These are phyloP conservation scores for Bombus sibiricus DNA, from an alignment of 1,140 invertebrate genomes.

Conservation along the genomic window DNA sequence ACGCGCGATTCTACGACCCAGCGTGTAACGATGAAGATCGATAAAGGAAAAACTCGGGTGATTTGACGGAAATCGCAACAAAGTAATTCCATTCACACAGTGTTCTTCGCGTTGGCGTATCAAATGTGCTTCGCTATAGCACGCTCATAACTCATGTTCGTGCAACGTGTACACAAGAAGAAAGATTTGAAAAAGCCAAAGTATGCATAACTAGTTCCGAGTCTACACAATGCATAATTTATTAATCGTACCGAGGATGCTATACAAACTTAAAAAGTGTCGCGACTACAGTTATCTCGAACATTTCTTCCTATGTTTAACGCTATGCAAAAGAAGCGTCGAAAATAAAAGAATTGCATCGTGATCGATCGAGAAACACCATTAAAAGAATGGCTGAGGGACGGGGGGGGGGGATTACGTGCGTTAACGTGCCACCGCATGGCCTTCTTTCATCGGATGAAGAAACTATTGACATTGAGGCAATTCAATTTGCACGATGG, in stretches of 20 bases:
- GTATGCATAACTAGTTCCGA: not conserved
- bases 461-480: constrained; percentile 52
- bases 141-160: not conserved
- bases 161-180: not conserved
- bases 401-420: not conserved
- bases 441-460: constrained; percentile 33
- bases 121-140: not conserved
- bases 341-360: not conserved
- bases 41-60: constrained; percentile 27
- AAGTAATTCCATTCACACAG: constrained; percentile 20
- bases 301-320: too few species aligned
- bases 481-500: constrained; percentile 48
- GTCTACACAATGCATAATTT: constrained; percentile 4
- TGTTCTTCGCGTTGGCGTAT: not conserved
- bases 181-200: not conserved
- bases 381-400: not conserved
- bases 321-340: not conserved
- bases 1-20: not conserved
- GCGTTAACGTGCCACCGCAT: constrained; percentile 39
- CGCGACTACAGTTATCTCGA: not conserved
- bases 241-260: not conserved
- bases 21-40: not conserved
- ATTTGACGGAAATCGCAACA: not conserved
- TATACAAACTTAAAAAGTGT: not conserved
- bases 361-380: constrained; percentile 28